Conservation (phyloP, 2,113 vertebrate genomes). For the Forbesichthys agassizii region DNA sequence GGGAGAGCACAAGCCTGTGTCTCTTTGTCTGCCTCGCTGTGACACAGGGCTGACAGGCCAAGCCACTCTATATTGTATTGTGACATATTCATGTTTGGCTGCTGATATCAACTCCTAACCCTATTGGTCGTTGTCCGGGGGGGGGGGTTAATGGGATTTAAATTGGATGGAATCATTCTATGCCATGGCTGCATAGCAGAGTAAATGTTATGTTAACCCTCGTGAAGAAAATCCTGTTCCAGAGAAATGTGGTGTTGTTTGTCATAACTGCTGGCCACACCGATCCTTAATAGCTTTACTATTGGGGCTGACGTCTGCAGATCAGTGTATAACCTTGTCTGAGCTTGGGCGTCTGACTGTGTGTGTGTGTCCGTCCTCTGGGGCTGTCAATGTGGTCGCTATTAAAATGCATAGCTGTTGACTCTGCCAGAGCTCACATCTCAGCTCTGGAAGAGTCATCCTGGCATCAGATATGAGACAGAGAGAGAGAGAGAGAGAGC, state of each 20-base stretch:
- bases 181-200: too few species aligned
- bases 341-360: neutral
- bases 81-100: too few species aligned
- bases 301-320: neutral
- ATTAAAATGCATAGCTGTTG: conserved; percentile 24
- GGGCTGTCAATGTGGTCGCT: conserved; percentile 9
- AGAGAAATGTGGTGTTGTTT: too few species aligned
- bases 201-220: too few species aligned
- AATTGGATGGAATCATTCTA: too few species aligned
- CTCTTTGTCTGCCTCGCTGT: neutral
- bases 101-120: too few species aligned
- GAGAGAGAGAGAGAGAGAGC: neutral
- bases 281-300: neutral
- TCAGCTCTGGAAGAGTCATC: neutral
- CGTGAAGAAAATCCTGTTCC: too few species aligned
- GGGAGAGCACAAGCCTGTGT: neutral
- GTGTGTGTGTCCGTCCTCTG: conserved; percentile 3
- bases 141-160: too few species aligned
- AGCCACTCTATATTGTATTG: too few species aligned
- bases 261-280: too few species aligned
- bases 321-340: neutral
- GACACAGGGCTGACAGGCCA: neutral
- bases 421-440: conserved; percentile 35
- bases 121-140: too few species aligned
- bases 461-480: conserved; percentile 18